Base-by-base conservation (phyloP, 2,113 vertebrate species). In the Turnix velox region DNA sequence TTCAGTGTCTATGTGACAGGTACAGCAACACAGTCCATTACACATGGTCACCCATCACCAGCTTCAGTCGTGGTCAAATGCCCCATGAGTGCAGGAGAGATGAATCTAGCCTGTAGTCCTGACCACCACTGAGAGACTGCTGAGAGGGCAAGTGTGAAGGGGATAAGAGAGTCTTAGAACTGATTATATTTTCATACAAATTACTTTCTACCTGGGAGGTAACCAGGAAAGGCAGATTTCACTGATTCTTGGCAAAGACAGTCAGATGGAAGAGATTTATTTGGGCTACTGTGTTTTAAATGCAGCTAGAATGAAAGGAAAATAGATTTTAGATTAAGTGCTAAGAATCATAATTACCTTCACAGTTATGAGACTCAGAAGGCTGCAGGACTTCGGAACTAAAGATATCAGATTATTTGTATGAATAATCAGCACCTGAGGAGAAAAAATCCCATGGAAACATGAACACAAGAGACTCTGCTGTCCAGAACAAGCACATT, bases 391-490 rank as follows among this genome's bases (percentile, higher is more conserved):
- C 97, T 98, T 99, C 61, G 99, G 98, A 76, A 99, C 87, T 77
- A 99, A 91, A 49, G 97, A 97, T 33, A 94, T 98, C 93, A 99
- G 97, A 55, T 98, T 97, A 88, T 99, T 99, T 4, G 96, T 98
- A 65, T 99, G 98, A 71, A 99, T 96, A 84, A 99, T 99, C 89
- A 99, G 94, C 61, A 99, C 99, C 99, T 98, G 93, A 77, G 66
- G 37, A 91, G 71, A 78, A 87, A 67, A 86, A 84, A 66, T 13
- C 4, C 6, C 16, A 35, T 3, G 25, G 71, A 12, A 13, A 42
- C 7, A 19, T 6, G 3, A 49, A 42, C 19, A 78, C 37, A 78
- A 43, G 71, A 35, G 62, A 58, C 5, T 6, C 8, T 40, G 35
- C 43, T 35, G 40, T 7, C 55, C 19, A 73, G 62, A 66, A 80